Conservation (phyloP, 2,888 invertebrate species). For the Hemithea aestivaria region DNA sequence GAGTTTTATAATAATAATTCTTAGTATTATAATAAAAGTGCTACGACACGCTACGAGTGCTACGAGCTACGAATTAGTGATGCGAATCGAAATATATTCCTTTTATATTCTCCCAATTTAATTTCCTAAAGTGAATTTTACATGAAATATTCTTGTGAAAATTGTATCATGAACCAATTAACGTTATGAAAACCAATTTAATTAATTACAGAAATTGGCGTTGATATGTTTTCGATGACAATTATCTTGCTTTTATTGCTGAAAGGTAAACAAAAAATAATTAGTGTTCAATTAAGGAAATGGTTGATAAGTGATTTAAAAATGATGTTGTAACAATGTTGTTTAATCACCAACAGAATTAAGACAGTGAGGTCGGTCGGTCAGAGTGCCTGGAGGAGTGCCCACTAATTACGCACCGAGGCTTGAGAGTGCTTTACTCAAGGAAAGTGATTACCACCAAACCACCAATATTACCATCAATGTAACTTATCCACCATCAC, state of each 20-base stretch:
- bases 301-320: too few species aligned
- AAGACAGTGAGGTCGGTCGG: too few species aligned
- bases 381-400: too few species aligned
- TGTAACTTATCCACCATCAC: too few species aligned
- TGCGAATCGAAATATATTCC: not conserved
- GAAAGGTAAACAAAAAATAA: not conserved
- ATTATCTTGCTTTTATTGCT: not conserved
- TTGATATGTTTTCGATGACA: slow-evolving; percentile 4
- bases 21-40: not conserved
- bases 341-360: too few species aligned
- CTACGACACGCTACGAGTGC: slow-evolving; percentile 2
- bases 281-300: too few species aligned
- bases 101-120: slow-evolving; percentile 2
- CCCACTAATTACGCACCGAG: too few species aligned
- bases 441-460: too few species aligned
- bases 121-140: slow-evolving; percentile 1
- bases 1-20: not conserved
- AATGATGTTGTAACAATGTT: too few species aligned
- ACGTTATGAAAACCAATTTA: slow-evolving; percentile 15
- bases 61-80: slow-evolving; percentile 13
- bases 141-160: slow-evolving; percentile 1
- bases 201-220: slow-evolving; percentile 19
- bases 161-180: slow-evolving; percentile 5
- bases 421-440: too few species aligned
- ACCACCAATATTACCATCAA: too few species aligned